A percentile compares a stretch with the other conserved stretches of the same genome.
phyloP scores from a whole-genome alignment of 2,888 invertebrate species.

The Oscheius myriophilus region DNA sequence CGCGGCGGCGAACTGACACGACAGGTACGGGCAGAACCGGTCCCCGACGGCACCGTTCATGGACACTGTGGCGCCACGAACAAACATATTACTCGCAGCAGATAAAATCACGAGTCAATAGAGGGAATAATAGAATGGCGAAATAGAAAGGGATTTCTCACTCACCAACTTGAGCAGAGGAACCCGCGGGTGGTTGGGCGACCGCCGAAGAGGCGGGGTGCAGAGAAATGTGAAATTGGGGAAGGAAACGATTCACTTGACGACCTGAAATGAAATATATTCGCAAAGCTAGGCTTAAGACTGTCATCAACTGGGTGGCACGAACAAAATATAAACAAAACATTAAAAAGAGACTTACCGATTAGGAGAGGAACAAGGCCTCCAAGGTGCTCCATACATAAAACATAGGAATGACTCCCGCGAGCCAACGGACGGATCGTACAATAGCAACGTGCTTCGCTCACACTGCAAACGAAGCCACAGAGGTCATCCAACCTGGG shows the following conservation, averaged over 20 bases:
- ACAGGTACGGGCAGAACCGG: no score
- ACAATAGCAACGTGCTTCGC: conserved; percentile 89
- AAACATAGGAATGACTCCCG: conserved; percentile 72
- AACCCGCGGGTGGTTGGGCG: conserved; percentile 34
- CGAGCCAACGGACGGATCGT: conserved; percentile 80
- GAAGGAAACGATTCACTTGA: conserved; percentile 92
- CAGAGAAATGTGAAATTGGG: conserved; percentile 88
- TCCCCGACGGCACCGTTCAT: no score
- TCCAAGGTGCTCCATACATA: conserved; percentile 89
- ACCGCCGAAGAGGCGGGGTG: conserved; percentile 40
- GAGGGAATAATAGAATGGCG: no score
- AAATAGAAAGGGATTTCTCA: conserved; percentile 4
- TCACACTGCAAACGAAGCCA: conserved; percentile 92
- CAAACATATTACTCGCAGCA: no score
- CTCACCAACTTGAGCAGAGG: conserved; percentile 67
- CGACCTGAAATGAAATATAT: conserved; percentile 35
- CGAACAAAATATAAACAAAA: background rate
- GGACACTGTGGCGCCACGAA: no score
- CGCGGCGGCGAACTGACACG: background rate
- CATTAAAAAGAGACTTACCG: conserved; percentile 71
- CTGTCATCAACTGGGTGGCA: background rate
- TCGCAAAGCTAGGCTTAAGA: background rate
- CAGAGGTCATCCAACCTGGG: conserved; percentile 87
- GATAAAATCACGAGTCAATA: no score
- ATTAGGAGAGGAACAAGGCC: conserved; percentile 94